phyloP scores from a whole-genome alignment of 2,888 invertebrate genomes.

The Brachypalpus laphriformis region DNA sequence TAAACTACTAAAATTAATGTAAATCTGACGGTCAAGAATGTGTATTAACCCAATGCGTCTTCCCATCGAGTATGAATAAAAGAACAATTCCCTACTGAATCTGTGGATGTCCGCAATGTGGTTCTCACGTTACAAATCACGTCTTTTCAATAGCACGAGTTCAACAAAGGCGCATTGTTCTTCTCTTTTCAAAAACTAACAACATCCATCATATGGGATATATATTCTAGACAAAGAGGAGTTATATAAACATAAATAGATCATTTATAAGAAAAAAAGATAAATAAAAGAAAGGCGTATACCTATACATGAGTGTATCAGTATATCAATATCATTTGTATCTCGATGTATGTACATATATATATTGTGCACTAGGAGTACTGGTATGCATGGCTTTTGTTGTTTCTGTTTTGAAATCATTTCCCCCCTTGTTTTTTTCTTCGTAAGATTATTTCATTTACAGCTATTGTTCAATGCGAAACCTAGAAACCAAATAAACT shows the following conservation, averaged over 20 bases:
- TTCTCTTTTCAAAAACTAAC: background rate
- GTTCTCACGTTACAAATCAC: slow-evolving; percentile 4
- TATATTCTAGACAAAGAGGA: background rate
- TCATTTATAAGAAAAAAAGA: background rate
- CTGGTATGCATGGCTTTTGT: slow-evolving; percentile 3
- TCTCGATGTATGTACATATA: background rate
- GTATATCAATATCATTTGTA: slow-evolving; percentile 1
- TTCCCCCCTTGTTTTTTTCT: slow-evolving; percentile 7
- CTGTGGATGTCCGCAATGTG: background rate
- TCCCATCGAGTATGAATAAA: too few relatives aligned
- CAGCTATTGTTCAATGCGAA: slow-evolving; percentile 54
- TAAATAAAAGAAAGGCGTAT: background rate
- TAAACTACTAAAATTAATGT: too few relatives aligned
- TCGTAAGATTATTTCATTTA: slow-evolving; percentile 43
- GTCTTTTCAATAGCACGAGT: background rate
- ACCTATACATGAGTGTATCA: background rate
- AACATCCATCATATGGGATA: slow-evolving; percentile 10
- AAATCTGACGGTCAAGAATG: too few relatives aligned
- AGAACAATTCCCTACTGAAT: background rate
- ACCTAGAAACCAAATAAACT: slow-evolving; percentile 67
- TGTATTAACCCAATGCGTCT: too few relatives aligned
- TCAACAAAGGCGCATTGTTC: background rate
- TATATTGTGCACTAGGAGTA: background rate
- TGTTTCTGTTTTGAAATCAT: slow-evolving; percentile 15
- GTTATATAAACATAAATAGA: background rate